These are phyloP conservation scores for Cremastinae sp. DNA, from an alignment of 2,888 invertebrate species.

Conservation along the genomic window DNA sequence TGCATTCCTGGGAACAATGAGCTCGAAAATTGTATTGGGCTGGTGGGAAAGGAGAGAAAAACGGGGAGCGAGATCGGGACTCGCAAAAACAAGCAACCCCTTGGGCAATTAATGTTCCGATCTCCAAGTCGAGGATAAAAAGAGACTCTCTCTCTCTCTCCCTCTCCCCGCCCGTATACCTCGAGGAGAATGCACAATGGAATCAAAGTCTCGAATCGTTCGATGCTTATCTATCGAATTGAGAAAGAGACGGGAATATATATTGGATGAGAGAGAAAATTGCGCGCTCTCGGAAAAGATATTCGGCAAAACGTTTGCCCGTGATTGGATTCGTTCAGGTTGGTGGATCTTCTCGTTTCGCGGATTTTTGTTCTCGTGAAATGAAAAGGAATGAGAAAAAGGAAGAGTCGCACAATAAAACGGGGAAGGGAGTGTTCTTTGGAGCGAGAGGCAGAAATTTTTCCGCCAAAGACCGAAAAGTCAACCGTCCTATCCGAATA, in stretches of 20 bases:
- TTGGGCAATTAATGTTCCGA: too few relatives aligned
- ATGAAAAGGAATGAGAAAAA: not conserved
- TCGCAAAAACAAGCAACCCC: too few relatives aligned
- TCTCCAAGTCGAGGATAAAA: not conserved
- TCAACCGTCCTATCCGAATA: conserved; percentile 38
- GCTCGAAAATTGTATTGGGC: too few relatives aligned
- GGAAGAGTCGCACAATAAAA: conserved; percentile 32
- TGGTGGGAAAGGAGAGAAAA: too few relatives aligned
- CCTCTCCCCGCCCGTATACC: too few relatives aligned
- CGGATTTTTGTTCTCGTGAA: conserved; percentile 12
- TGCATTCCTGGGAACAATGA: too few relatives aligned
- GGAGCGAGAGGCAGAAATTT: conserved; percentile 4
- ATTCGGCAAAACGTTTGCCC: conserved; percentile 31
- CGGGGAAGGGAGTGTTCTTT: too few relatives aligned
- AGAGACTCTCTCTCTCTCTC: not conserved
- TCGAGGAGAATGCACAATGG: conserved; percentile 8
- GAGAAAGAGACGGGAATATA: conserved; percentile 7
- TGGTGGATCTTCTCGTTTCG: conserved; percentile 8
- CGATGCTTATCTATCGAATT: conserved; percentile 41
- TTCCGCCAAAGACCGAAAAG: conserved; percentile 9
- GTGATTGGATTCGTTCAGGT: conserved; percentile 46
- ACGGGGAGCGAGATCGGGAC: too few relatives aligned
- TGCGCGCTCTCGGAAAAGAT: too few relatives aligned
- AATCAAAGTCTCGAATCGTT: conserved; percentile 25
- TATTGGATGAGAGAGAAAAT: not conserved